Conservation (phyloP, 2,888 invertebrate genomes). For the Drosophila kokeensis region DNA sequence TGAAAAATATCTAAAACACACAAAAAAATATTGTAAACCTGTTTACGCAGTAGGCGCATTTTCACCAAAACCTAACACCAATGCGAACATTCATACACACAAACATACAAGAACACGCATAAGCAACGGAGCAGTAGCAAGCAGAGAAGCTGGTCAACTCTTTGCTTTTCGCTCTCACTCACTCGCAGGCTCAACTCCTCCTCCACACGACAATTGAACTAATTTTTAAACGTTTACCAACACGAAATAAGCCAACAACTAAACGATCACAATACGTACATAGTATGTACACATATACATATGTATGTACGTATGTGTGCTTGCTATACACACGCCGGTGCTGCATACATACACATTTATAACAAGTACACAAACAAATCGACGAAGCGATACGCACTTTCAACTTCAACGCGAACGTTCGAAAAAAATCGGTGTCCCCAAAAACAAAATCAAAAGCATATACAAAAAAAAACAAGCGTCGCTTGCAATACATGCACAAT, state of each 20-base stretch:
- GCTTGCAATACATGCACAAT: conserved; percentile 38
- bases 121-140: conserved; percentile 19
- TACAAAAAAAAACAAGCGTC: conserved; percentile 16
- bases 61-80: conserved; percentile 60
- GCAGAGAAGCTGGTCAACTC: conserved; percentile 44
- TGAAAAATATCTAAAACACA: conserved; percentile 46
- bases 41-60: conserved; percentile 62
- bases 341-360: conserved; percentile 15
- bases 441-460: conserved; percentile 52
- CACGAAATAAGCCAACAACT: conserved; percentile 14
- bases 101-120: conserved; percentile 4
- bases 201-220: conserved; percentile 56
- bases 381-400: conserved; percentile 50
- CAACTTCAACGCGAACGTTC: conserved; percentile 47
- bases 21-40: conserved; percentile 49
- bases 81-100: conserved; percentile 15
- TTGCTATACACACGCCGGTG: conserved; percentile 32
- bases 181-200: conserved; percentile 39
- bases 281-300: neutral
- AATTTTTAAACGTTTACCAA: conserved; percentile 65
- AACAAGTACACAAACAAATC: conserved; percentile 10
- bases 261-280: conserved; percentile 3
- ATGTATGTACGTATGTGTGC: conserved; percentile 1
- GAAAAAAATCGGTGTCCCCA: conserved; percentile 65
- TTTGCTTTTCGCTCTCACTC: conserved; percentile 4